Conservation (phyloP, 2,113 vertebrate genomes). For the Myotis brandtii region DNA sequence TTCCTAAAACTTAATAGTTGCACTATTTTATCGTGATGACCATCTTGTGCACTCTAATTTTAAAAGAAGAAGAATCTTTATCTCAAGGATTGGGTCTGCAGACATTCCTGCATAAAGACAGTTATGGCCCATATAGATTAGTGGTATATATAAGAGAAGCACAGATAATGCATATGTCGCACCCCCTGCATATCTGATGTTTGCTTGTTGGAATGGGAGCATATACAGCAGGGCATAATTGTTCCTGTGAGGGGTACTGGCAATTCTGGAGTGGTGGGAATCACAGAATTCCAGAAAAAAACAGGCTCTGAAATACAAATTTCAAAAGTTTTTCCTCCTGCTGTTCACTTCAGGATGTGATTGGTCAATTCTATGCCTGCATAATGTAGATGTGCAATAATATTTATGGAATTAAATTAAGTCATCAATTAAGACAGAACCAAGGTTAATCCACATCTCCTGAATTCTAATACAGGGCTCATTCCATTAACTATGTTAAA, state of each 20-base stretch:
- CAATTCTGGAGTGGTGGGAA: not conserved
- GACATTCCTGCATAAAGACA: not conserved
- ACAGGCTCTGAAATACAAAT: not conserved
- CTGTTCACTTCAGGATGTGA: not conserved
- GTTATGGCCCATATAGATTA: not conserved
- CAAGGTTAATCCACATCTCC: not conserved
- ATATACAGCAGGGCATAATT: not conserved
- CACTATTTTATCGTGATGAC: too few relatives aligned
- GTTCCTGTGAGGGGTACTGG: not conserved
- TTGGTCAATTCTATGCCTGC: not conserved
- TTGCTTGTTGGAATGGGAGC: not conserved
- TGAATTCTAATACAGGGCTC: not conserved
- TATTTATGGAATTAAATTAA: not conserved
- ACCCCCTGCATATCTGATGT: not conserved
- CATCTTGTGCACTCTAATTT: too few relatives aligned
- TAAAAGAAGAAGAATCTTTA: too few relatives aligned
- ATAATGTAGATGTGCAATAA: not conserved
- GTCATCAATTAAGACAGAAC: not conserved
- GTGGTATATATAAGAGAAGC: not conserved
- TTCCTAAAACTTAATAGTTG: too few relatives aligned
- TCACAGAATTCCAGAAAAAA: not conserved
- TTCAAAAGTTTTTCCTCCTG: not conserved
- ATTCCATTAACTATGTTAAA: not conserved
- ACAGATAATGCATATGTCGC: not conserved
- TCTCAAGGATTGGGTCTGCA: not conserved